Evolutionary conservation across 1,140 invertebrate species (phyloP).

Genomic region (Caenorhabditis brenneri): DNA sequence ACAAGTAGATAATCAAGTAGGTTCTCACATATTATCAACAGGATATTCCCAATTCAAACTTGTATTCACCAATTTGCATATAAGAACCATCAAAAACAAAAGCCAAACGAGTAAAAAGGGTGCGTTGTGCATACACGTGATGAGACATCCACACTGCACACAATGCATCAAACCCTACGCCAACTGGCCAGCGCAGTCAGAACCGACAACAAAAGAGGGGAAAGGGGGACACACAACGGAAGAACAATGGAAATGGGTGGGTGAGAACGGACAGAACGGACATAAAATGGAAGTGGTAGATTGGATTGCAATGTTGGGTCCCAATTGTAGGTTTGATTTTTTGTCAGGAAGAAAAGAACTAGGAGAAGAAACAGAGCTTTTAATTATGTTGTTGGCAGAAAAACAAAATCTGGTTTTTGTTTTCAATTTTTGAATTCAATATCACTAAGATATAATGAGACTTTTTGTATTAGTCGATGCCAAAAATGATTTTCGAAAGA

Average conservation of each 20-base stretch:
- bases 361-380: too few species aligned
- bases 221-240: background rate
- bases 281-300: background rate
- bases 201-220: background rate
- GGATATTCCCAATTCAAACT: background rate
- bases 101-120: too few species aligned
- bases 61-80: background rate
- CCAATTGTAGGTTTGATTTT: background rate
- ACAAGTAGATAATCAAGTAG: too few species aligned
- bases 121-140: conserved; percentile 14
- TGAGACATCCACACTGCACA: background rate
- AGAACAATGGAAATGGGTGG: background rate
- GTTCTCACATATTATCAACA: too few species aligned
- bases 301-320: conserved; percentile 1
- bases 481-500: too few species aligned
- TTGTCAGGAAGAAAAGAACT: too few species aligned
- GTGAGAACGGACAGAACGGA: background rate
- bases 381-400: too few species aligned
- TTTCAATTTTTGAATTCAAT: too few species aligned
- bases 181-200: background rate
- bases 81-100: background rate
- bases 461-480: too few species aligned
- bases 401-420: too few species aligned
- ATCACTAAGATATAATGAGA: too few species aligned
- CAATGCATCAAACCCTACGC: conserved; percentile 1